Conservation (phyloP, 2,797 vertebrate species). For the Lagorchestes hirsutus region DNA sequence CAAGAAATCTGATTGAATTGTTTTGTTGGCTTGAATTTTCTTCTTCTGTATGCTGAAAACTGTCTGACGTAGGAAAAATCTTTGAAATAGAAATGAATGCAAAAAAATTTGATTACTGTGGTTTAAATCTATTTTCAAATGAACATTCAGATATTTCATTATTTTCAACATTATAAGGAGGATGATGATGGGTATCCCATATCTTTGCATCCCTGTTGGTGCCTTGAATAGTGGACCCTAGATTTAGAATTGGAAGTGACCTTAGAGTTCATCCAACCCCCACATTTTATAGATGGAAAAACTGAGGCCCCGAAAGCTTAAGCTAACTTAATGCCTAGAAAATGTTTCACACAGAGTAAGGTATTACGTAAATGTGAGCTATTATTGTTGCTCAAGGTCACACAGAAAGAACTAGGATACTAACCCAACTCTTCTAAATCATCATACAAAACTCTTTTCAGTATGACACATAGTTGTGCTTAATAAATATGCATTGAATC, state of each 20-base stretch:
- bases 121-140: neutral
- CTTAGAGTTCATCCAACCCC: neutral
- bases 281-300: neutral
- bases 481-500: neutral
- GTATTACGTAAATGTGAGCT: neutral
- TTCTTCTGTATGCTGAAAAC: neutral
- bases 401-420: neutral
- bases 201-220: neutral
- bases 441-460: neutral
- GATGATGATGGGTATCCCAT: neutral
- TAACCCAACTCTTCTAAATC: neutral
- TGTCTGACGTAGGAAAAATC: neutral
- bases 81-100: neutral
- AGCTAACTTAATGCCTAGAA: neutral
- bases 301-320: neutral
- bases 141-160: neutral
- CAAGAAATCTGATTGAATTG: neutral
- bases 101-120: neutral
- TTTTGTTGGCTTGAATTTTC: neutral
- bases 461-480: neutral
- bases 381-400: neutral
- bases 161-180: neutral
- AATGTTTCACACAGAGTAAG: neutral
- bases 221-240: neutral
- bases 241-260: neutral